These are phyloP conservation scores for Novumbra hubbsi DNA, from an alignment of 2,797 vertebrate genomes.

Conservation along the genomic window DNA sequence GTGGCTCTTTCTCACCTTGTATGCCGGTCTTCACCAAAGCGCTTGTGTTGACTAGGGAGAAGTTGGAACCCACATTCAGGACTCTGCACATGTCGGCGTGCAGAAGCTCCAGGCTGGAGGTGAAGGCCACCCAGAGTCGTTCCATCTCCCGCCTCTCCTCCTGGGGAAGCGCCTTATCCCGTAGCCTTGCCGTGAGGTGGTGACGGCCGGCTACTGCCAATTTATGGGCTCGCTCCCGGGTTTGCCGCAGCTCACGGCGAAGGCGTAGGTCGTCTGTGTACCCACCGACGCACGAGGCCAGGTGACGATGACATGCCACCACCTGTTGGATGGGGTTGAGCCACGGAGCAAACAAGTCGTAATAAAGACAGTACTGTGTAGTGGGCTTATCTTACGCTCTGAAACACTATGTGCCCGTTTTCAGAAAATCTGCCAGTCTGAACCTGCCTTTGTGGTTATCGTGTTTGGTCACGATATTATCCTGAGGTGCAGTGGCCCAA, in stretches of 20 bases:
- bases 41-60: slow-evolving; percentile 56
- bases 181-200: slow-evolving; percentile 69
- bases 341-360: not conserved
- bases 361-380: not conserved
- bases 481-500: no score
- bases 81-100: slow-evolving; percentile 82
- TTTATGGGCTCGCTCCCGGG: slow-evolving; percentile 71
- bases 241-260: slow-evolving; percentile 73
- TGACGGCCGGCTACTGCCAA: slow-evolving; percentile 60
- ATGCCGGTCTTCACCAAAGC: slow-evolving; percentile 76
- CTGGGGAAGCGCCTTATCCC: slow-evolving; percentile 69
- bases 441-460: no score
- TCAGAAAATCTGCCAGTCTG: no score
- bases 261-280: slow-evolving; percentile 73
- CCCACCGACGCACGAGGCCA: slow-evolving; percentile 76
- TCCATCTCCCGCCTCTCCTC: slow-evolving; percentile 72
- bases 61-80: slow-evolving; percentile 64
- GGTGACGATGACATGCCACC: slow-evolving; percentile 78
- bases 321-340: slow-evolving; percentile 57
- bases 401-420: not conserved
- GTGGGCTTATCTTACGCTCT: not conserved
- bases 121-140: slow-evolving; percentile 82
- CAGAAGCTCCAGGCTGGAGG: slow-evolving; percentile 78
- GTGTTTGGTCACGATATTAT: no score
- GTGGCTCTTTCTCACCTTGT: slow-evolving; percentile 67